Conservation (phyloP, 2,113 vertebrate genomes). For the Oncorhynchus keta region DNA sequence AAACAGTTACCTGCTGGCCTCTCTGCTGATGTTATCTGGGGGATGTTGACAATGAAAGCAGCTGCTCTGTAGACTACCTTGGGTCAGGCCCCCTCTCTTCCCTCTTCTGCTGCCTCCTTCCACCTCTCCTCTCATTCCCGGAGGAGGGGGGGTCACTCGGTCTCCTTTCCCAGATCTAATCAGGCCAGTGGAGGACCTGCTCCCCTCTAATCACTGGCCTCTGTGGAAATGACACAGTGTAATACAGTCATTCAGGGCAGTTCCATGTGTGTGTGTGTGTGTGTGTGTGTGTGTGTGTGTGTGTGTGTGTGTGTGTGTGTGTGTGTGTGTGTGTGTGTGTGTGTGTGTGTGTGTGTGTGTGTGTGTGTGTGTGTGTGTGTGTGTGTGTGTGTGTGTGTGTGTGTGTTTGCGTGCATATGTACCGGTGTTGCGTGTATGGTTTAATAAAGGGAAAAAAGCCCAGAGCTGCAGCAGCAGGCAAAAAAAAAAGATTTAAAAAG, state of each 20-base stretch:
- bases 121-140: not conserved
- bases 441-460: conserved; percentile 54
- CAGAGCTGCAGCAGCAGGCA: conserved; percentile 42
- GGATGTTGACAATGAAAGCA: conserved; percentile 76
- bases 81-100: conserved; percentile 46
- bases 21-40: conserved; percentile 63
- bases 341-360: no score
- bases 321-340: no score
- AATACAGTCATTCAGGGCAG: no score
- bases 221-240: conserved; percentile 44
- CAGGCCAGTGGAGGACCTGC: conserved; percentile 35
- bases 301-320: no score
- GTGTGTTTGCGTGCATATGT: conserved; percentile 19
- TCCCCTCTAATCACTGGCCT: conserved; percentile 47
- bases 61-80: conserved; percentile 49
- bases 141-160: not conserved
- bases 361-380: no score
- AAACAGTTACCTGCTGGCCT: conserved; percentile 70
- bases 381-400: conserved; percentile 1
- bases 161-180: conserved; percentile 56
- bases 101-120: not conserved
- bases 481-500: conserved; percentile 47
- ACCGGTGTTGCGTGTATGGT: conserved; percentile 30
- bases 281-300: no score
- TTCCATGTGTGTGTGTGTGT: no score